Percentiles rank a stretch among this genome's conserved stretches.
Evolutionary conservation across 2,113 vertebrate genomes (phyloP).

Genomic region (Xyliphius kryptos): DNA sequence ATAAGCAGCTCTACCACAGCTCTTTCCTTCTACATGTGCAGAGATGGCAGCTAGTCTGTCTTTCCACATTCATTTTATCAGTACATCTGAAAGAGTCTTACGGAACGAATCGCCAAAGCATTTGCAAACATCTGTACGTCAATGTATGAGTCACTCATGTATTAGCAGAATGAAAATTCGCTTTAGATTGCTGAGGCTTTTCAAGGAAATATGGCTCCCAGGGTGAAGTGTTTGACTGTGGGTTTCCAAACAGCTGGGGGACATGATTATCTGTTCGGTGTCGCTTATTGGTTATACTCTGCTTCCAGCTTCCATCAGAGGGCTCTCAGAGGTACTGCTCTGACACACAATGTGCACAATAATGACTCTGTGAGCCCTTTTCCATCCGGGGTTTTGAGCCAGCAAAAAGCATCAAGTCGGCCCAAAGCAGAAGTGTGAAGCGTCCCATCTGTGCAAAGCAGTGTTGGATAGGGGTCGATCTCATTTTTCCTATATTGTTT

Average conservation of each 20-base stretch:
- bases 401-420: no score
- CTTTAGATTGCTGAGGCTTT: conserved; percentile 9
- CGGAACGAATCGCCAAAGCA: not conserved
- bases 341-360: conserved; percentile 11
- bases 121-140: conserved; percentile 19
- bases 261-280: conserved; percentile 14
- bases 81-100: not conserved
- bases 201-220: conserved; percentile 17
- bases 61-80: conserved; percentile 1
- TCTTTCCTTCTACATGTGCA: no score
- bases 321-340: no score
- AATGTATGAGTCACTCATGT: conserved; percentile 10
- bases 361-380: conserved; percentile 7
- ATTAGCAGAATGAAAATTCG: conserved; percentile 9
- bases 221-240: conserved; percentile 9
- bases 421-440: no score
- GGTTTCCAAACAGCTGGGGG: conserved; percentile 46
- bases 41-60: no score
- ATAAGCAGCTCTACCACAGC: not conserved
- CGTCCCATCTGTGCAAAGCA: no score
- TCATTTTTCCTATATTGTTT: no score
- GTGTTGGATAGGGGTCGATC: no score
- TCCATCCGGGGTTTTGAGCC: no score
- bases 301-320: conserved; percentile 31
- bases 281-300: conserved; percentile 2